Evolutionary conservation across 2,888 invertebrate species (phyloP).

Genomic region (Drosophila koepferae): DNA sequence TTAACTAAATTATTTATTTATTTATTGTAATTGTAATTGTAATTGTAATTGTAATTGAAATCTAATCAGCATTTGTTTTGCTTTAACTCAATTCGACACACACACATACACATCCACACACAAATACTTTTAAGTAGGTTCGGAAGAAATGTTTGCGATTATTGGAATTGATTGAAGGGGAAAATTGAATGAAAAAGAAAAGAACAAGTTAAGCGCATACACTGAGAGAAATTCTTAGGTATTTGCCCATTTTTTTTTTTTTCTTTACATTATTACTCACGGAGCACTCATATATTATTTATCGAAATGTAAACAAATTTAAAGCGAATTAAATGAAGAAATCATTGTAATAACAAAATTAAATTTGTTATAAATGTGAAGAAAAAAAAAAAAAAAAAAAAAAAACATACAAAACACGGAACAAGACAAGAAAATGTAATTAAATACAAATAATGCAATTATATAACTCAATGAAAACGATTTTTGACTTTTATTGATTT

Average conservation of each 20-base stretch:
- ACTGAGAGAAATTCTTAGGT: conserved; percentile 14
- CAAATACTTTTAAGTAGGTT: conserved; percentile 50
- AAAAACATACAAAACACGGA: not conserved
- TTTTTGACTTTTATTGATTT: not conserved
- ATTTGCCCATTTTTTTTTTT: conserved; percentile 55
- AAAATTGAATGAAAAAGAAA: not conserved
- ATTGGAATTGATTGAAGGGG: conserved; percentile 12
- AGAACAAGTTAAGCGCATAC: not conserved
- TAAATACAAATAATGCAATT: conserved; percentile 38
- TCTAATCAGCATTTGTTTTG: conserved; percentile 32
- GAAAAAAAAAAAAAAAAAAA: not conserved
- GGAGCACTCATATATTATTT: conserved; percentile 35
- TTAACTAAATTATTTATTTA: conserved; percentile 36
- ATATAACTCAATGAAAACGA: conserved; percentile 1
- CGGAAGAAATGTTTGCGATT: conserved; percentile 28
- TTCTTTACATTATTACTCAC: conserved; percentile 58
- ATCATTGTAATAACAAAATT: conserved; percentile 43
- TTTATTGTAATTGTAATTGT: conserved; percentile 23
- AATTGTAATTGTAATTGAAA: conserved; percentile 44
- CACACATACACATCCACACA: conserved; percentile 1
- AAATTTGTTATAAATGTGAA: conserved; percentile 59
- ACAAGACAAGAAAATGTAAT: conserved; percentile 40
- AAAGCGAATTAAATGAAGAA: conserved; percentile 18
- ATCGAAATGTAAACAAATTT: conserved; percentile 24
- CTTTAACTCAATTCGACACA: conserved; percentile 36